A percentile compares a stretch with the other conserved stretches of the same genome.
Conservation (phyloP, 2,113 vertebrate genomes). For the Percina caprodes region DNA sequence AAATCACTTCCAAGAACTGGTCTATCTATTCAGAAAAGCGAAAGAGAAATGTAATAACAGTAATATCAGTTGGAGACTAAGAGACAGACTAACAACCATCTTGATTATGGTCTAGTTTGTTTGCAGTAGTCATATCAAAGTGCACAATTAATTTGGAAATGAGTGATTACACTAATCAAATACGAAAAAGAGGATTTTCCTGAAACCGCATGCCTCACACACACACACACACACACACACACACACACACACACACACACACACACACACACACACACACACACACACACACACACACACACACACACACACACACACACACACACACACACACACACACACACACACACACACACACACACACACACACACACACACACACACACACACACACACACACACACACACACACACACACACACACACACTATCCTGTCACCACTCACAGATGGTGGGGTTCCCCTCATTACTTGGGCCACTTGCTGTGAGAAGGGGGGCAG, state of each 20-base stretch:
- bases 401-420: slow-evolving; percentile 27
- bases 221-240: slow-evolving; percentile 26
- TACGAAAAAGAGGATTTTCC: slow-evolving; percentile 13
- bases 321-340: slow-evolving; percentile 26
- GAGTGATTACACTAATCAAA: neutral
- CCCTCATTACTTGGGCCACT: slow-evolving; percentile 83
- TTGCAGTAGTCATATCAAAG: neutral
- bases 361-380: slow-evolving; percentile 26
- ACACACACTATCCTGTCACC: slow-evolving; percentile 54
- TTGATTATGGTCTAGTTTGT: slow-evolving; percentile 4
- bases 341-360: slow-evolving; percentile 26
- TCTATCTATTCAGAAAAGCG: slow-evolving; percentile 5
- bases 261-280: slow-evolving; percentile 26
- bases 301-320: slow-evolving; percentile 26
- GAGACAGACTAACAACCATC: neutral
- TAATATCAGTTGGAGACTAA: neutral
- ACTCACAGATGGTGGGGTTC: slow-evolving; percentile 79
- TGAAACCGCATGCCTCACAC: slow-evolving; percentile 12
- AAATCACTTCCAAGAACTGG: slow-evolving; percentile 1
- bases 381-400: slow-evolving; percentile 24
- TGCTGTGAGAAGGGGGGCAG: slow-evolving; percentile 72
- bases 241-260: slow-evolving; percentile 26
- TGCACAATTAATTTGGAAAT: neutral
- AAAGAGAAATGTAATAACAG: neutral
- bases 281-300: slow-evolving; percentile 26